phyloP scores from a whole-genome alignment of 2,888 invertebrate species.

The Hetaerina titia region DNA sequence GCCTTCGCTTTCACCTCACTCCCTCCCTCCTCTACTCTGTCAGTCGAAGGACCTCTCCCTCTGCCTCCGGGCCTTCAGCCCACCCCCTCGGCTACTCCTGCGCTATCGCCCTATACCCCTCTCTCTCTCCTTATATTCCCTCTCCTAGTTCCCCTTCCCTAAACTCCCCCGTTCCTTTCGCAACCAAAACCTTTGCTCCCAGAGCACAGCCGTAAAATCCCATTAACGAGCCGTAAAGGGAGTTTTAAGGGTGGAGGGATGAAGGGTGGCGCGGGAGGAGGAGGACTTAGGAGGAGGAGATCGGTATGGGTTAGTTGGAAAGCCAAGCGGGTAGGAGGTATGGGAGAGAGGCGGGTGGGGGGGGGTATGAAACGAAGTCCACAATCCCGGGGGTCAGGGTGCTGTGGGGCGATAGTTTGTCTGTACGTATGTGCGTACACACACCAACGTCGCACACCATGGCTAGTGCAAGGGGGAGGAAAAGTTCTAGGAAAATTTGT shows the following conservation, averaged over 20 bases:
- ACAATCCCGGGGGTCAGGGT: background rate
- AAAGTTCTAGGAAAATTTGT: too few relatives aligned
- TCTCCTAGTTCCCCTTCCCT: background rate
- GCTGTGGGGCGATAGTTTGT: background rate
- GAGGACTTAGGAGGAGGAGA: background rate
- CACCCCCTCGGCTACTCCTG: background rate
- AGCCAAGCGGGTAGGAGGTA: background rate
- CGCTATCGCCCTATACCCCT: background rate
- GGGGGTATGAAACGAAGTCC: background rate
- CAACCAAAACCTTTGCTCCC: constrained; percentile 66
- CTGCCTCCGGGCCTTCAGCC: background rate
- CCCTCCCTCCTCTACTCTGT: background rate
- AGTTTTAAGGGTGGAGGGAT: constrained; percentile 30
- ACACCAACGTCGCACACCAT: too few relatives aligned
- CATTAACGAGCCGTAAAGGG: constrained; percentile 67
- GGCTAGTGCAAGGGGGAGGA: too few relatives aligned
- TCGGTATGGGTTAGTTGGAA: background rate
- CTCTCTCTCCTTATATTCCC: background rate
- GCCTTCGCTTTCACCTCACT: background rate
- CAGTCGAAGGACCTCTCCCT: background rate
- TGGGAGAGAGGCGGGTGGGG: constrained; percentile 11
- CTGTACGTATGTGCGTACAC: too few relatives aligned
- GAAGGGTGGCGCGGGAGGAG: background rate
- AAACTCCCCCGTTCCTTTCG: background rate
- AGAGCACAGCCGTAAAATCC: constrained; percentile 57